Percentiles rank a stretch among this genome's conserved stretches.
phyloP scores from a whole-genome alignment of 2,113 vertebrate genomes.

The Ameiurus melas region DNA sequence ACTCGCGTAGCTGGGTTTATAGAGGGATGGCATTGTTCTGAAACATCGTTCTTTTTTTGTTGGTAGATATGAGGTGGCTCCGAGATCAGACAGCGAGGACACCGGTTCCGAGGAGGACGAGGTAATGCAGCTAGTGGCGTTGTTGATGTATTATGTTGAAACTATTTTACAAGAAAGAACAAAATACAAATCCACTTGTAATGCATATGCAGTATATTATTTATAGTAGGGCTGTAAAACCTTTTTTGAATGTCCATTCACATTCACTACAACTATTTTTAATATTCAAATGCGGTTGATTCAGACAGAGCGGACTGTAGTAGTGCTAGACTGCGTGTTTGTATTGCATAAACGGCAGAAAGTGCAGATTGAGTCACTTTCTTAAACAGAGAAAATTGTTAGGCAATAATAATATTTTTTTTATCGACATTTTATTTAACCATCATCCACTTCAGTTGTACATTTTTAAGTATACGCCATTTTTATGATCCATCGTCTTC shows the following conservation, averaged over 20 bases:
- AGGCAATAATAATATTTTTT: too few relatives aligned
- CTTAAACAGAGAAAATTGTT: too few relatives aligned
- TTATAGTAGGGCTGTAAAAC: not conserved
- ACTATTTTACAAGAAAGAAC: not conserved
- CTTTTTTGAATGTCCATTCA: not conserved
- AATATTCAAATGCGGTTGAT: too few relatives aligned
- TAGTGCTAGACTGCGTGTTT: too few relatives aligned
- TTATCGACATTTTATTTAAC: too few relatives aligned
- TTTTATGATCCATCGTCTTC: too few relatives aligned
- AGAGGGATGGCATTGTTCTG: not conserved
- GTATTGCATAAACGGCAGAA: too few relatives aligned
- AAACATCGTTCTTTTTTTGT: not conserved
- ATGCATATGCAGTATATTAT: not conserved
- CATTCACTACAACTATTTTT: not conserved
- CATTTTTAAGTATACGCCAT: too few relatives aligned
- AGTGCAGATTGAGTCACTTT: too few relatives aligned
- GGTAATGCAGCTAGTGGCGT: slow-evolving; percentile 37
- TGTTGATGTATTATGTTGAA: not conserved
- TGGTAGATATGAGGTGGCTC: slow-evolving; percentile 90
- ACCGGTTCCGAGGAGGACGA: slow-evolving; percentile 92
- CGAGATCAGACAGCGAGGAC: slow-evolving; percentile 93
- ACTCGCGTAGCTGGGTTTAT: not conserved
- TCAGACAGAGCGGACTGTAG: too few relatives aligned
- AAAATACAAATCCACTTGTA: not conserved
- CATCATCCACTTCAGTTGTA: too few relatives aligned